Conservation (phyloP, 1,140 invertebrate species). For the Physella acuta region DNA sequence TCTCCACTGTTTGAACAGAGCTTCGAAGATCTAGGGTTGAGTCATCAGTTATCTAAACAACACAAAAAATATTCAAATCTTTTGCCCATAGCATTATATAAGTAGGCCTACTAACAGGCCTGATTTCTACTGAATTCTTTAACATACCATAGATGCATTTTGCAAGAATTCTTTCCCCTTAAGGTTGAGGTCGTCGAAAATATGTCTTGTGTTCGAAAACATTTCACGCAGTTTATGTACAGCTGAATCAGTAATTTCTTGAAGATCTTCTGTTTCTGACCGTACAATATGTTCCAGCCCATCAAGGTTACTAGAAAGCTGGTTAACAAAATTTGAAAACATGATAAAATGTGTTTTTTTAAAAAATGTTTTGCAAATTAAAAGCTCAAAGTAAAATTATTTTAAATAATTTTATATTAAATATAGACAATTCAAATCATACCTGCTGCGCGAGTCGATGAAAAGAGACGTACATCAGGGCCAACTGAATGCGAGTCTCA, state of each 20-base stretch:
- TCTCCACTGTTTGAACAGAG: slow-evolving; percentile 71
- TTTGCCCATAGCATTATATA: too few relatives aligned
- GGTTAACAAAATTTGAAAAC: too few relatives aligned
- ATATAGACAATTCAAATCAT: slow-evolving; percentile 16
- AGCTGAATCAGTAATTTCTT: slow-evolving; percentile 53
- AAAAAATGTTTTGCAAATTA: too few relatives aligned
- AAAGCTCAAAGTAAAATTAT: too few relatives aligned
- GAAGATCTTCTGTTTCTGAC: slow-evolving; percentile 64
- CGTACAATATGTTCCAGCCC: slow-evolving; percentile 65
- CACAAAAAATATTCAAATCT: too few relatives aligned
- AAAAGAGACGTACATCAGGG: slow-evolving; percentile 73
- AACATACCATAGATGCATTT: slow-evolving; percentile 66
- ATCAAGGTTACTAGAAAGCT: slow-evolving; percentile 70
- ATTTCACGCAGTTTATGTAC: slow-evolving; percentile 53
- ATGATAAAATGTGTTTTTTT: too few relatives aligned
- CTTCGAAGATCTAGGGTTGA: slow-evolving; percentile 73
- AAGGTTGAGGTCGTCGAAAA: slow-evolving; percentile 63
- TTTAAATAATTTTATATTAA: too few relatives aligned
- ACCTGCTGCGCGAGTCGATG: slow-evolving; percentile 70
- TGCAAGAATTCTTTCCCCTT: slow-evolving; percentile 73
- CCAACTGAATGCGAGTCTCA: slow-evolving; percentile 66
- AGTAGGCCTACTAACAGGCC: too few relatives aligned
- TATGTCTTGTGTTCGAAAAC: slow-evolving; percentile 49
- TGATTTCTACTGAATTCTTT: too few relatives aligned
- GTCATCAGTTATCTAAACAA: slow-evolving; percentile 69